These are phyloP conservation scores for Sussaba pulchella DNA, from an alignment of 2,888 invertebrate genomes.

Conservation along the genomic window DNA sequence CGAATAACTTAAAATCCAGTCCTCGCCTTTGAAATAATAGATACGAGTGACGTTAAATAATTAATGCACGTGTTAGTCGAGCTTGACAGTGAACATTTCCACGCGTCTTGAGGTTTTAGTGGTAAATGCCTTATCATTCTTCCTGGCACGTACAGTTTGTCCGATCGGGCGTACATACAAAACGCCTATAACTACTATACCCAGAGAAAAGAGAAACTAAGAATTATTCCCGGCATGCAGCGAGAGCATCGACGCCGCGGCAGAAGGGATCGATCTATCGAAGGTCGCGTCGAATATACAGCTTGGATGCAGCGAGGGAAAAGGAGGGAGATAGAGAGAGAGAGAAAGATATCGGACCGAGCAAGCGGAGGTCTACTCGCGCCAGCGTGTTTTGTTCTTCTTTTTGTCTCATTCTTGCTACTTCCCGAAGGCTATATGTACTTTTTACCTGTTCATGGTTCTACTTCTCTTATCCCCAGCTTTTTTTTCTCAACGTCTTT, in stretches of 20 bases:
- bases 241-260: conserved; percentile 50
- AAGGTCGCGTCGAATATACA: conserved; percentile 65
- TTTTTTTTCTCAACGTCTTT: conserved; percentile 34
- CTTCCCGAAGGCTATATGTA: conserved; percentile 51
- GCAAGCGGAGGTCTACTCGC: conserved; percentile 47
- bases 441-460: conserved; percentile 12
- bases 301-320: conserved; percentile 36
- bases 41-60: conserved; percentile 2
- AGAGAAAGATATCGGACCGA: background rate
- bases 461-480: conserved; percentile 28
- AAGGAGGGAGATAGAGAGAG: background rate
- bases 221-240: conserved; percentile 57
- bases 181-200: conserved; percentile 14
- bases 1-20: conserved; percentile 39
- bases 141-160: conserved; percentile 58
- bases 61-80: conserved; percentile 35
- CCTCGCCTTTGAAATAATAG: conserved; percentile 13
- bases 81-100: conserved; percentile 3
- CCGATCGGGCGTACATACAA: conserved; percentile 22
- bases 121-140: conserved; percentile 66
- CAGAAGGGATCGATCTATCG: conserved; percentile 71
- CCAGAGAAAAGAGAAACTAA: conserved; percentile 9
- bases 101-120: conserved; percentile 22
- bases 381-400: conserved; percentile 32
- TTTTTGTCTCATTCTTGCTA: background rate